Base-by-base conservation (phyloP, 2,113 vertebrate genomes). In the Cryptotis parvus region DNA sequence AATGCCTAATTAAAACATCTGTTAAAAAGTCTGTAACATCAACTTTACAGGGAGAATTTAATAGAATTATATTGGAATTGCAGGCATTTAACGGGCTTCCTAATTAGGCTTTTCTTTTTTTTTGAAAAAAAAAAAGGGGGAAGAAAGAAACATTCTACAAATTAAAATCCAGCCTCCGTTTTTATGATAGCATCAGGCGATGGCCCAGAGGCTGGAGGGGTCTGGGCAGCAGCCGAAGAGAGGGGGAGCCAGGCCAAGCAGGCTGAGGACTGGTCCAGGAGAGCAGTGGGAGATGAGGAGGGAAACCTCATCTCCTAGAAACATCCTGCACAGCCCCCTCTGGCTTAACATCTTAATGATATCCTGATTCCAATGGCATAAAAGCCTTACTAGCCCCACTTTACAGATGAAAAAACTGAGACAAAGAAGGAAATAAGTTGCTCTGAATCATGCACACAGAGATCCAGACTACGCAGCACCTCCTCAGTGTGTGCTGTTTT, bases 1-100 rank as follows among this genome's bases (percentile, higher is more conserved):
- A 98, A 98, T 98, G 98, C 97, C 98, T 98, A 98, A 98, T 98
- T 98, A 98, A 98, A 98, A 98, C 98, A 98, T 98, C 98, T 98
- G 98, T 98, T 98, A 98, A 98, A 98, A 98, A 98, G 98, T 98
- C 98, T 98, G 98, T 98, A 98, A 98, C 98, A 98, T 98, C 98
- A 98, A 98, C 97, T 98, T 98, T 98, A 98, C 97, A 98, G 98
- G 97, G 98, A 98, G 97, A 98, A 98, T 98, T 98, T 98, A 98
- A 98, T 98, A 98, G 98, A 98, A 98, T 98, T 97, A 98, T 98
- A 98, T 97, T 98, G 98, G 97, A 98, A 98, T 98, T 98, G 98
- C 98, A 97, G 96, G 97, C 97, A 97, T 97, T 98, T 98, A 98
- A 98, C 69, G 93, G 96, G 95, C 96, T 98, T 98, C 97, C 97